A percentile compares a stretch with the other conserved stretches of the same genome.
Conservation (phyloP, 2,113 vertebrate species). For the Caretta caretta region DNA sequence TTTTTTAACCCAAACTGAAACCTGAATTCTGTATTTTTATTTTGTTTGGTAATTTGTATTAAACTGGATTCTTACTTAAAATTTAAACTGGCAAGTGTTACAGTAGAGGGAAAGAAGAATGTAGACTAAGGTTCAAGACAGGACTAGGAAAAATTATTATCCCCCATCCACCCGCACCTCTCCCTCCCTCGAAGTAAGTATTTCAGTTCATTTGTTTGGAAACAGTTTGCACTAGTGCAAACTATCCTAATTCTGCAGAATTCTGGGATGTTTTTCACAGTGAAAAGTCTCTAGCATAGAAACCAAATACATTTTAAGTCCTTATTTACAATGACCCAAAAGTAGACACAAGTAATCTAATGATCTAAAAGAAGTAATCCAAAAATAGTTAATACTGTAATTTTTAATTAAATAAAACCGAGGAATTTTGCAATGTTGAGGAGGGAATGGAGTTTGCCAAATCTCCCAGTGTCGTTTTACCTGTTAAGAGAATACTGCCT, state of each 20-base stretch:
- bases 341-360: too few relatives aligned
- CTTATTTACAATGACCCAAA: too few relatives aligned
- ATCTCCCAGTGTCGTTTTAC: too few relatives aligned
- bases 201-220: neutral
- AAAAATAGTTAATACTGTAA: too few relatives aligned
- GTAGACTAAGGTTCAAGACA: neutral
- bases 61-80: neutral
- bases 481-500: too few relatives aligned
- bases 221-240: neutral
- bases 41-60: neutral
- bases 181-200: neutral
- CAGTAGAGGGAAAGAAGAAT: neutral
- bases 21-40: neutral
- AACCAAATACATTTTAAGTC: too few relatives aligned
- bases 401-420: too few relatives aligned
- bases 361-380: too few relatives aligned
- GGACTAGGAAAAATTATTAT: neutral
- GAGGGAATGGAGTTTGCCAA: too few relatives aligned
- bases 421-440: too few relatives aligned
- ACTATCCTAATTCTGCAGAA: neutral
- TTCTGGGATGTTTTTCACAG: neutral
- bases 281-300: neutral
- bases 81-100: neutral
- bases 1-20: neutral
- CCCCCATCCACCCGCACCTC: too few relatives aligned